Base-by-base conservation (phyloP, 2,888 invertebrate species). In the Sphecodes monilicornis region DNA sequence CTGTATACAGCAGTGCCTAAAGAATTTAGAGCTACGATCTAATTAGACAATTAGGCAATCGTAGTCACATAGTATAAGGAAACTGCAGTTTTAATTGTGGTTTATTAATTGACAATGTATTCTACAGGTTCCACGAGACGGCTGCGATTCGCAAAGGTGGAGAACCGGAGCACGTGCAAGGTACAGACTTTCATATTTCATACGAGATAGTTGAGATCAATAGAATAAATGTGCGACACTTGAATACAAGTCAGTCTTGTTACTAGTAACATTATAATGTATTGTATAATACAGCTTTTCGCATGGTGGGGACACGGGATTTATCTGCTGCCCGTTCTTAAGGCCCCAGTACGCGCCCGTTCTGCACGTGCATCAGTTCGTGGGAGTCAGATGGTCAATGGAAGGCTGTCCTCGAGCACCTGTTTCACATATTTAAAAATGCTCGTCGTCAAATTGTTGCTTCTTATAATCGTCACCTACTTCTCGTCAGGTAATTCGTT, bases 281-380 rank as follows among this genome's bases (percentile, higher is more conserved):
- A 78, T 81, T 74, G 73, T 79, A 85, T 82, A 85, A 85, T 85
- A 79, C 82, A 36, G 66, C 32, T 82, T 77, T 87, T 74, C 39
- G 70, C 71, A 78, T 86, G 83, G 89, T 89, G 89, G 89, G 89
- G 88, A 86, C 82, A 43, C 69, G 70, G 77, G 60, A 84, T 72
- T 89, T 82, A 86, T 86, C 78, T 86, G 66, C 60, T 75, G 68
- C 70, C 82, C 78, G 80, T 81, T 85, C 64, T 84, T 80, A 71
- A 75, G 46, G n/a, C 36, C 64, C n/a, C 85, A 89, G 86, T 89
- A 46, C 54, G 64, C 46, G 80, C 11, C 79, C n/a, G 72, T 41
- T 78, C 75, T n/a, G 78, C 76, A 78, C 84, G 78, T 82, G 84
- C 57, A 60, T 36, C 74, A 57, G 50, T 77, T 82, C 64, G 82